Conservation (phyloP, 2,797 vertebrate genomes). For the Gymnoscopelus braueri region DNA sequence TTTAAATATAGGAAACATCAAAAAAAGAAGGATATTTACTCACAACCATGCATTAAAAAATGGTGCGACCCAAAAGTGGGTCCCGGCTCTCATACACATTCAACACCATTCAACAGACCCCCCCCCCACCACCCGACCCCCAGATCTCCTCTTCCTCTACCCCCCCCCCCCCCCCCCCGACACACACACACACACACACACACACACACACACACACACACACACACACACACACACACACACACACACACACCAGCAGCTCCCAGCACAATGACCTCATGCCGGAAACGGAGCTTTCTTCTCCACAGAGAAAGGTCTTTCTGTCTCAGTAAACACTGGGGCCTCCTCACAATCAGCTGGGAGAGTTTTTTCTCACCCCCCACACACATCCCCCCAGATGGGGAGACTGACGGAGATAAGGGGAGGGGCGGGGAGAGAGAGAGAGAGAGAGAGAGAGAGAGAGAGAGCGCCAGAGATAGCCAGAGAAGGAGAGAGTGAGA, state of each 20-base stretch:
- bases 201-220: too few species aligned
- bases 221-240: not conserved
- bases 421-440: constrained; percentile 33
- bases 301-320: constrained; percentile 73
- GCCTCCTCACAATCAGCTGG: constrained; percentile 56
- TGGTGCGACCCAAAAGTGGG: too few species aligned
- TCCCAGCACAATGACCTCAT: constrained; percentile 77
- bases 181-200: too few species aligned
- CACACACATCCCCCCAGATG: constrained; percentile 27
- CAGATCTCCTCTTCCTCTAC: too few species aligned
- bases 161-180: too few species aligned
- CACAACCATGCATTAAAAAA: too few species aligned
- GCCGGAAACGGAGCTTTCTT: constrained; percentile 79
- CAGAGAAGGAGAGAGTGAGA: constrained; percentile 7
- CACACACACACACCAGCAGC: constrained; percentile 14
- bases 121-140: too few species aligned
- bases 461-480: constrained; percentile 33
- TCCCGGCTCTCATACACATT: too few species aligned
- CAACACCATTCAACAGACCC: too few species aligned
- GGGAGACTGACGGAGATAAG: constrained; percentile 48
- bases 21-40: too few species aligned
- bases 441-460: constrained; percentile 32
- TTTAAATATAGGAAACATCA: too few species aligned
- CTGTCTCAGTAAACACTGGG: constrained; percentile 64
- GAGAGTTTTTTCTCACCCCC: constrained; percentile 63